Base-by-base conservation (phyloP, 2,113 vertebrate genomes). In the Hippocampus abdominalis region DNA sequence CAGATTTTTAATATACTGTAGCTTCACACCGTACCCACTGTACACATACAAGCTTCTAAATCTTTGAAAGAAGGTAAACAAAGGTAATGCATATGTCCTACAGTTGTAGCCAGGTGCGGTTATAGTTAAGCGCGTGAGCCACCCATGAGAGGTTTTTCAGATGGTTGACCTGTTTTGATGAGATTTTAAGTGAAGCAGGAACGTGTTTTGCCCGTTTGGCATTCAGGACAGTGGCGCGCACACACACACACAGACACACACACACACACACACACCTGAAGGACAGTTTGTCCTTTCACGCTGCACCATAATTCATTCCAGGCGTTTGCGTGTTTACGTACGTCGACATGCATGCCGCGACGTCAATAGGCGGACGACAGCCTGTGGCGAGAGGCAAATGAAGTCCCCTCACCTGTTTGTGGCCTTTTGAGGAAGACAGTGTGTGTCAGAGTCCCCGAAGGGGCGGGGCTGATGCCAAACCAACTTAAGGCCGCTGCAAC, bases 341-440 rank as follows among this genome's bases (percentile, higher is more conserved):
- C 70, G 29, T 13, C 46, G 5, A 4, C 57, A 62, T 3, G 42
- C 60, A 69, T 77, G 21, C 21, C 46, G 27, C 64, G 71, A 68
- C 77, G 75, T 73, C 73, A 64, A 79, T 56, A 71, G 84, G 73
- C 79, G 82, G 81, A 85, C 81, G 9, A 42, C 7, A 73, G 79
- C 86, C 83, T 83, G 77, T 77, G 81, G 85, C 69, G 75, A 79
- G 79, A 87, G 79, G 81, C 80, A 83, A 84, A 89, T 84, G 87
- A 88, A 84, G 91, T 84, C 81, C 88, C 82, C 76, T 89, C 88
- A 91, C 91, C 90, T 90, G 90, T 89, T 88, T 80, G 69, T 75
- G 81, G 82, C 78, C 79, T 85, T 36, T 82, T 88, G 83, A 88
- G 84, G 78, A 74, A 86, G 76, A 90, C 74, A 73, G 78, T 81